Conservation (phyloP, 1,140 invertebrate genomes). For the fruit fly (Drosophila melanogaster) region DNA sequence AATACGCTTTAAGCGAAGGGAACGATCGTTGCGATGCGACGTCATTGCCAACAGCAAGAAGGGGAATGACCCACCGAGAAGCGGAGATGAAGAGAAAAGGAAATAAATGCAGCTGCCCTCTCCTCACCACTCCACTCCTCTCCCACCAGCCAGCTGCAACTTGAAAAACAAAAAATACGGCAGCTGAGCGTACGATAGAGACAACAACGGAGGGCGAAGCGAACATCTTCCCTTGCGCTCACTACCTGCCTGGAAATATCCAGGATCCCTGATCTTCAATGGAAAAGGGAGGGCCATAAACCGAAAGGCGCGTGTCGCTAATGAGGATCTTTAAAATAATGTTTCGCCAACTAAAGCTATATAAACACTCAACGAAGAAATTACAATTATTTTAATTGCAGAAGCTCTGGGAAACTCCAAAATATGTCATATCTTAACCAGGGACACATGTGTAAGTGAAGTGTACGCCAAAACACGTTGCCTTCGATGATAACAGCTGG, state of each 20-base stretch:
- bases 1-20: conserved; percentile 14
- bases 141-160: conserved; percentile 11
- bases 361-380: conserved; percentile 9
- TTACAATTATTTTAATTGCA: conserved; percentile 21
- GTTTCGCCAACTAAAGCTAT: not conserved
- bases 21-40: conserved; percentile 18
- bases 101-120: conserved; percentile 26
- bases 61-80: conserved; percentile 32
- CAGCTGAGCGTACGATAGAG: conserved; percentile 21
- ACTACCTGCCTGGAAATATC: conserved; percentile 27
- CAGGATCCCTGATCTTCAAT: conserved; percentile 37
- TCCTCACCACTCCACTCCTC: not conserved
- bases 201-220: not conserved
- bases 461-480: conserved; percentile 36
- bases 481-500: conserved; percentile 41
- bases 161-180: conserved; percentile 4
- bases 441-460: conserved; percentile 10
- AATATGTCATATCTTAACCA: conserved; percentile 19
- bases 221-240: not conserved
- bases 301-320: conserved; percentile 41
- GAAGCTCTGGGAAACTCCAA: conserved; percentile 1
- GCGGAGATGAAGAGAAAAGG: not conserved
- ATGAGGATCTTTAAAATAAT: conserved; percentile 1
- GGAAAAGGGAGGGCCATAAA: conserved; percentile 47
- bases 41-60: conserved; percentile 31